Evolutionary conservation across 1,140 invertebrate genomes (phyloP).

Genomic region (Philotrypesis tridentata): DNA sequence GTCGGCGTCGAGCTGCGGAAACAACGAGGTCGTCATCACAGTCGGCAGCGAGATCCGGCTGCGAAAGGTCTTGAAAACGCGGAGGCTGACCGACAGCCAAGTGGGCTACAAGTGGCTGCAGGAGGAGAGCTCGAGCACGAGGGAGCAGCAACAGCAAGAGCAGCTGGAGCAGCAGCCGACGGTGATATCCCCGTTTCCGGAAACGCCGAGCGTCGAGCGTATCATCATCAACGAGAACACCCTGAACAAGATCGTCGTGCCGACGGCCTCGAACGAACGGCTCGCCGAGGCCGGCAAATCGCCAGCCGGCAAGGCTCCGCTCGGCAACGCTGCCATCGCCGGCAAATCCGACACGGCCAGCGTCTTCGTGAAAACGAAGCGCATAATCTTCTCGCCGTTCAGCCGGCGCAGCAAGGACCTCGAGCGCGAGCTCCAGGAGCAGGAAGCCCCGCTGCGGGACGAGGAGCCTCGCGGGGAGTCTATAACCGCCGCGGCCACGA

Average conservation of each 20-base stretch:
- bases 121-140: conserved; percentile 3
- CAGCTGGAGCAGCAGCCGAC: conserved; percentile 10
- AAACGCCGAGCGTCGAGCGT: conserved; percentile 52
- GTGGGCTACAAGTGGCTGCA: conserved; percentile 56
- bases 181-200: conserved; percentile 35
- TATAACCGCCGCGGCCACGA: conserved; percentile 68
- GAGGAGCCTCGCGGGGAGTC: too few relatives aligned
- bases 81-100: conserved; percentile 57
- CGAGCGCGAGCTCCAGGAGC: background rate
- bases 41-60: conserved; percentile 46
- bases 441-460: too few relatives aligned
- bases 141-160: background rate
- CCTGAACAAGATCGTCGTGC: conserved; percentile 64
- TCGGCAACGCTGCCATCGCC: background rate
- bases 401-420: conserved; percentile 67
- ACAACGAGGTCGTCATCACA: conserved; percentile 49
- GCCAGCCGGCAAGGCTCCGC: background rate
- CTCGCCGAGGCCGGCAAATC: background rate
- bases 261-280: conserved; percentile 51
- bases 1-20: conserved; percentile 9
- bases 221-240: conserved; percentile 63
- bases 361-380: conserved; percentile 84
- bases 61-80: conserved; percentile 56
- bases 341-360: conserved; percentile 56
- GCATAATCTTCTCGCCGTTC: conserved; percentile 84